Evolutionary conservation across 2,888 invertebrate species (phyloP).

Genomic region (Luffia ferchaultella): DNA sequence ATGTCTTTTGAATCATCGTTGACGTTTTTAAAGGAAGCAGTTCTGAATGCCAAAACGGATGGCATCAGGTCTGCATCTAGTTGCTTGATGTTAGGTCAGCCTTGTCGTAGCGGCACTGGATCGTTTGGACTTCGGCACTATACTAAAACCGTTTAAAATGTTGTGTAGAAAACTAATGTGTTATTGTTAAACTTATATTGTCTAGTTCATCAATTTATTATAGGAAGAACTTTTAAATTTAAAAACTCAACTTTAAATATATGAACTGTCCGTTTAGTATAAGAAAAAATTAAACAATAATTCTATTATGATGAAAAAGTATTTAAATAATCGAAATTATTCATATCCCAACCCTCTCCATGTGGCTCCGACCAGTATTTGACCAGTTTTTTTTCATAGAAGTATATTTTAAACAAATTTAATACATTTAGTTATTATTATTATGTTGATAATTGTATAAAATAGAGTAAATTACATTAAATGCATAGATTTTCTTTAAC

Average conservation of each 20-base stretch:
- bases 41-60: constrained; percentile 76
- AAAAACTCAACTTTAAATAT: background rate
- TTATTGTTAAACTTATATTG: background rate
- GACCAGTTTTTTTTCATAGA: too few relatives aligned
- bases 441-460: too few relatives aligned
- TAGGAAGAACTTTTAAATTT: background rate
- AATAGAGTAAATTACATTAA: too few relatives aligned
- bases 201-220: background rate
- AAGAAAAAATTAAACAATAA: too few relatives aligned
- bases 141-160: constrained; percentile 15
- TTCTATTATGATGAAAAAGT: too few relatives aligned
- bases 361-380: too few relatives aligned
- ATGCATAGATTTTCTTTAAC: too few relatives aligned
- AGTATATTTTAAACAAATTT: too few relatives aligned
- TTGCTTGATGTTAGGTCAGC: constrained; percentile 86
- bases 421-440: too few relatives aligned
- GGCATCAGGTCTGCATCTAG: constrained; percentile 84
- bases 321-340: too few relatives aligned
- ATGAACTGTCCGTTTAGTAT: background rate
- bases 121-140: constrained; percentile 61
- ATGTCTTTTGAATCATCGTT: constrained; percentile 98
- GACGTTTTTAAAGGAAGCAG: constrained; percentile 82
- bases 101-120: constrained; percentile 86
- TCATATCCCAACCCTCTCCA: too few relatives aligned
- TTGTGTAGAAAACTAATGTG: background rate